Evolutionary conservation across 2,797 vertebrate species (phyloP), one percentile per base, ranked within the genome.

Genomic region (Dermochelys coriacea): DNA sequence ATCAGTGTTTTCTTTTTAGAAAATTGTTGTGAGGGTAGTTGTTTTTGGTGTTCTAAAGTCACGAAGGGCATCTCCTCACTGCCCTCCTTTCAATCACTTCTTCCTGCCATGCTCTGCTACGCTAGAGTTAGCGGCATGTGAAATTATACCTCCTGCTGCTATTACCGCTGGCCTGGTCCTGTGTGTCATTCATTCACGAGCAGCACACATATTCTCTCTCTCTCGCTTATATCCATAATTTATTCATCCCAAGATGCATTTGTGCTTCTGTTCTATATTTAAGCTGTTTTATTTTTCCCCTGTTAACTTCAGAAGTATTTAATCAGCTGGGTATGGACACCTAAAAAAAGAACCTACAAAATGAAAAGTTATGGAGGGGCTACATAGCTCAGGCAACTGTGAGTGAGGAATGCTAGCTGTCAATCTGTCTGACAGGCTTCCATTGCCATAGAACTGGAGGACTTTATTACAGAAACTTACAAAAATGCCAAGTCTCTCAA

Each of bases 231-330:
- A 18, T 10, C 25, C 78, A 77, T 12, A 91, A 45, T 52, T 86
- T 50, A 49, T 59, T 51, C 82, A 57, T 18, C 45, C 50, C 49
- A 45, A 49, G 47, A 29, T 37, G 83, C 71, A 59, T 45, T 55
- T 88, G 55, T 11, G 12, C 54, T 79, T 80, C 51, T 50, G 10
- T 16, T 78, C 79, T 52, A 16, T 1, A 5, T 89, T 80, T 51
- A 71, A 74, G 55, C 79, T 71, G 61, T 45, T 88, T 77, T 16
- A n/a, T 85, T 84, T 64, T 86, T 47, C 37, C 5, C 18, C 93
- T 80, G 11, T 80, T 78, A 93, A 84, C 74, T 88, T 88, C 82
- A 93, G 88, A 95, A 91, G 84, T 83, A 94, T 90, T 91, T 89
- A 91, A 93, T 93, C 79, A 82, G 87, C 52, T 15, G 55, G 91